Base-by-base conservation (phyloP, 2,797 vertebrate species). In the Falco biarmicus region DNA sequence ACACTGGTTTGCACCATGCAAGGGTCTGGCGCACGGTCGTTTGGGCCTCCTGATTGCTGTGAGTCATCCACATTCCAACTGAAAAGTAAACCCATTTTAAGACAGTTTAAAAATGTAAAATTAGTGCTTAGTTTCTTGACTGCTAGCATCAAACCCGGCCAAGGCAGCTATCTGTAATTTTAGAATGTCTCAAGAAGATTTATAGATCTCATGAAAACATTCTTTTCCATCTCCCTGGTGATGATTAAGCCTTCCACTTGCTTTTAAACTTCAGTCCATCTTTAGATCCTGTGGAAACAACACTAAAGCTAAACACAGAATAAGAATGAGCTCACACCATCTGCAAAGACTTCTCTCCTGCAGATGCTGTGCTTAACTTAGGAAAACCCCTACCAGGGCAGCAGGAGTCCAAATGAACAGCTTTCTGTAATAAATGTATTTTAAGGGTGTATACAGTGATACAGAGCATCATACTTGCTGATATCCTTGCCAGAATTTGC, bases 291-390 rank as follows among this genome's bases (percentile, higher is more conserved):
- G 68, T 94, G 86, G 91, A 96, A 96, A 95, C 75, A 93, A 69
- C 34, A 39, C 48, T 56, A 61, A 92, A 93, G 34, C 77, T 87
- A 84, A 95, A 93, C 4, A 12, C 25, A 70, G 90, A 95, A 73
- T n/a, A 47, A 70, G 73, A 91, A 93, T 95, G 84, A 97, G 50
- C 82, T 97, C 96, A 95, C 71, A 84, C 57, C 93, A 93, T 95
- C 90, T 95, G 95, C 82, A 95, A 85, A 96, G 84, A 73, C 31
- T 65, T 82, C 56, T 17, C 64, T 83, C 43, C 61, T 93, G 93
- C 87, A 93, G 37, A 59, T 78, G 51, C n/a, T 0, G 3, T 94
- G 56, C 92, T 96, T 90, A 89, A 81, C 84, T 95, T 90, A 87
- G 61, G 78, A 95, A 92, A 81, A 86, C 66, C 66, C 82, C 65